Evolutionary conservation across 2,797 vertebrate genomes (phyloP).

Genomic region (Acridotheres tristis): DNA sequence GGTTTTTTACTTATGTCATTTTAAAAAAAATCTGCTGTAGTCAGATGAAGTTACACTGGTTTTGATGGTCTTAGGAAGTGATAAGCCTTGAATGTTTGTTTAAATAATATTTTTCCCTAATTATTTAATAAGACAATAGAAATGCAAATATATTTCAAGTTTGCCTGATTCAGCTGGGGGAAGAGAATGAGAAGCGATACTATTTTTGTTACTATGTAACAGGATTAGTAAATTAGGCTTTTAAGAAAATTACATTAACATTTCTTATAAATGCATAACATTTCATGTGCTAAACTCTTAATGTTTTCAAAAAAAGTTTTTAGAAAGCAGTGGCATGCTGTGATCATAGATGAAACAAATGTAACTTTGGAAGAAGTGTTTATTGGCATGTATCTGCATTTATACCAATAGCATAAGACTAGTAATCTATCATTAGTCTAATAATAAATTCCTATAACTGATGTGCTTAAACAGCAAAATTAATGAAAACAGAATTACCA

Average conservation of each 20-base stretch:
- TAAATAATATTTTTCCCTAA: slow-evolving; percentile 15
- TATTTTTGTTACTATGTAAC: background rate
- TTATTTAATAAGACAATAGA: background rate
- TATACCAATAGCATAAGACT: background rate
- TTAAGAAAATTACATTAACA: background rate
- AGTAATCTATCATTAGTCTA: background rate
- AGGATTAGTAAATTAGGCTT: background rate
- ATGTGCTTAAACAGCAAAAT: background rate
- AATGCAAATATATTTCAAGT: slow-evolving; percentile 27
- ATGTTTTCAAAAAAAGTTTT: background rate
- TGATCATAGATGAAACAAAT: background rate
- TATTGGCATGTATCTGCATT: background rate
- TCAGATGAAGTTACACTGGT: background rate
- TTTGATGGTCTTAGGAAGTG: background rate
- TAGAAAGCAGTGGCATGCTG: background rate
- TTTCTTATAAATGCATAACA: background rate
- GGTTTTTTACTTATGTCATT: background rate
- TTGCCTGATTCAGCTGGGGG: background rate
- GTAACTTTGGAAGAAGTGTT: background rate
- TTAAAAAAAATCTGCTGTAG: background rate
- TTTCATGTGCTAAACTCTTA: background rate
- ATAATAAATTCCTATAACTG: background rate
- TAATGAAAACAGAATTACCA: background rate
- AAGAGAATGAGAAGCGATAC: background rate
- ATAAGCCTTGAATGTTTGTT: background rate